Evolutionary conservation across 2,888 invertebrate genomes (phyloP), one percentile per base, ranked within the genome.

Genomic region (Buathra laborator): DNA sequence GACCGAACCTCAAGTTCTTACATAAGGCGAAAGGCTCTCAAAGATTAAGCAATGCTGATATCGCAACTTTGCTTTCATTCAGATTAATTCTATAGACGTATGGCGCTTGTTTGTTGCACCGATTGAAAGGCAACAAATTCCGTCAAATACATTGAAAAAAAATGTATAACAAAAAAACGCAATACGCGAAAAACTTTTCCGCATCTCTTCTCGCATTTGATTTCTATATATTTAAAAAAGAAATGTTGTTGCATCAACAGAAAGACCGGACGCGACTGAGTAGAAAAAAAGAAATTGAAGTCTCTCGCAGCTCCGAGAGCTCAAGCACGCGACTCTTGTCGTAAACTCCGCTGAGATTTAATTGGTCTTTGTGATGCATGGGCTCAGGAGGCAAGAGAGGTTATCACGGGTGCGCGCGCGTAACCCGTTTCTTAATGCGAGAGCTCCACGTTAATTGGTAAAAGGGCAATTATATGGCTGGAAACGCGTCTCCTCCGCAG

Each of bases 391-490:
- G 16, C 14, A 48, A 48, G 68, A 78, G 62, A 24, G 62, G 64
- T 44, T 46, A 46, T 46, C 67, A 19, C 44, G 44, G 16, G 32
- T 51, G 43, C 37, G 56, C 74, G 48, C 46, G 68, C 70, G n/a
- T 48, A 37, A 51, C 70, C 75, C 62, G 37, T 24, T 75, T 75
- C 46, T 53, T 56, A 37, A 16, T 48, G 29, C 16, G n/a, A 24
- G 43, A 46, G 43, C 46, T 46, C 44, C 62, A 53, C 77, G 71
- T 48, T 85, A 85, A 85, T 85, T 85, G 80, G 53, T 81, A 76
- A 77, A 72, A 81, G 74, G 64, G 74, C 84, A 81, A 86, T 86
- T 86, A 86, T 68, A 75, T 46, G 32, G 19, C 51, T 44, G 70
- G 37, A 74, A 67, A 46, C 14, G 68, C 48, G 51, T 77, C 56